Conservation (phyloP, 2,888 invertebrate genomes). For the Eilema sororculum region DNA sequence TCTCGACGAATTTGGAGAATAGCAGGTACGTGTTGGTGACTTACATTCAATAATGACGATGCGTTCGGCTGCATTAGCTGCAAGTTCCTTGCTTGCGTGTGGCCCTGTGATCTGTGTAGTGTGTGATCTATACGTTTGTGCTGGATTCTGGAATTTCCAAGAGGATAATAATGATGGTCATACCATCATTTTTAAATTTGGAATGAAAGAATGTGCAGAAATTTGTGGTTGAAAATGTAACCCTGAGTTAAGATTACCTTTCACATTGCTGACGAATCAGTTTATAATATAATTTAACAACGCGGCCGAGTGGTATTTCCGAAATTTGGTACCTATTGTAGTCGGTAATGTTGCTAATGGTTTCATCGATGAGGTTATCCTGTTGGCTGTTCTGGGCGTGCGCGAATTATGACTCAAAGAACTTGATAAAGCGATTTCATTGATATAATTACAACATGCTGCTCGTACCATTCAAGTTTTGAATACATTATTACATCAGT, state of each 20-base stretch:
- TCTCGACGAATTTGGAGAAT: constrained; percentile 84
- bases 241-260: constrained; percentile 52
- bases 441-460: constrained; percentile 19
- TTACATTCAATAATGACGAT: constrained; percentile 55
- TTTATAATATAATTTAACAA: constrained; percentile 28
- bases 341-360: constrained; percentile 35
- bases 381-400: constrained; percentile 64
- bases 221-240: constrained; percentile 24
- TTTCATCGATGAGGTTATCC: constrained; percentile 70
- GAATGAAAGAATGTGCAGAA: constrained; percentile 24
- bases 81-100: constrained; percentile 55
- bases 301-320: constrained; percentile 26
- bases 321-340: constrained; percentile 29
- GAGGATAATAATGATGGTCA: constrained; percentile 31
- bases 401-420: constrained; percentile 60
- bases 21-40: constrained; percentile 81
- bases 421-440: constrained; percentile 37
- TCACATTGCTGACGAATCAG: constrained; percentile 57
- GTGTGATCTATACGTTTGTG: constrained; percentile 44
- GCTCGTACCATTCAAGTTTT: background rate
- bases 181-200: constrained; percentile 26
- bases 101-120: constrained; percentile 48
- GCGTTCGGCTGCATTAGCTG: constrained; percentile 46
- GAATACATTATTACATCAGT: constrained; percentile 24
- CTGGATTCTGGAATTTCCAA: constrained; percentile 54